These are phyloP conservation scores for Orchestes rusci DNA, from an alignment of 2,888 invertebrate genomes.

Conservation along the genomic window DNA sequence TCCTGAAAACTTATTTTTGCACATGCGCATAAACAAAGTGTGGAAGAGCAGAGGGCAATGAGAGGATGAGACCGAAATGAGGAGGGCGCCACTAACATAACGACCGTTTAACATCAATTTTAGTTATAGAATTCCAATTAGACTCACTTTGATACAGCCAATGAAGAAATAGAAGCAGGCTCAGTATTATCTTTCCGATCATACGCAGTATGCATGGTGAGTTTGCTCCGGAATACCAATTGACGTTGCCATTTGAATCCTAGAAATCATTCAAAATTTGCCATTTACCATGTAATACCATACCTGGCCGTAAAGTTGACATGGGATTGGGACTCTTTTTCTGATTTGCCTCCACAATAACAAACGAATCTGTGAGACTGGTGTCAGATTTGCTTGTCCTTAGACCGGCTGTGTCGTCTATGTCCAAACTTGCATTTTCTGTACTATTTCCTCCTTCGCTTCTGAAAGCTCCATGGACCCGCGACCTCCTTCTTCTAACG, in stretches of 20 bases:
- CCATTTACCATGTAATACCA: constrained; percentile 2
- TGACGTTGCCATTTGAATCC: constrained; percentile 88
- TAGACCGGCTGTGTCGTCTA: constrained; percentile 49
- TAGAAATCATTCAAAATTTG: constrained; percentile 31
- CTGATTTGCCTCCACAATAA: constrained; percentile 61
- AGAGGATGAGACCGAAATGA: too few species aligned
- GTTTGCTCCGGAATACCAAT: constrained; percentile 84
- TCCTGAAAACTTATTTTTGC: too few species aligned
- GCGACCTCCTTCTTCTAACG: constrained; percentile 55
- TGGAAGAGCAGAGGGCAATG: too few species aligned
- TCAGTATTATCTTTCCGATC: constrained; percentile 95
- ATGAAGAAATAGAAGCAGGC: constrained; percentile 92
- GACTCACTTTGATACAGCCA: constrained; percentile 75
- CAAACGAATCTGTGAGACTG: constrained; percentile 84
- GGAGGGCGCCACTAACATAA: too few species aligned
- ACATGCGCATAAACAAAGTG: too few species aligned
- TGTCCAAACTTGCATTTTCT: constrained; percentile 41
- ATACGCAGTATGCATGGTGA: constrained; percentile 97
- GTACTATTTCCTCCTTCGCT: constrained; percentile 57
- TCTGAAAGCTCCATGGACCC: constrained; percentile 59
- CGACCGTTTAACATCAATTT: too few species aligned
- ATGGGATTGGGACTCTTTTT: constrained; percentile 43
- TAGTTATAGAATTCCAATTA: not conserved
- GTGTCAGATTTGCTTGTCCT: constrained; percentile 86
- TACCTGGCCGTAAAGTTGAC: constrained; percentile 40